Base-by-base conservation (phyloP, 2,113 vertebrate genomes). In the Oncorhynchus masou region DNA sequence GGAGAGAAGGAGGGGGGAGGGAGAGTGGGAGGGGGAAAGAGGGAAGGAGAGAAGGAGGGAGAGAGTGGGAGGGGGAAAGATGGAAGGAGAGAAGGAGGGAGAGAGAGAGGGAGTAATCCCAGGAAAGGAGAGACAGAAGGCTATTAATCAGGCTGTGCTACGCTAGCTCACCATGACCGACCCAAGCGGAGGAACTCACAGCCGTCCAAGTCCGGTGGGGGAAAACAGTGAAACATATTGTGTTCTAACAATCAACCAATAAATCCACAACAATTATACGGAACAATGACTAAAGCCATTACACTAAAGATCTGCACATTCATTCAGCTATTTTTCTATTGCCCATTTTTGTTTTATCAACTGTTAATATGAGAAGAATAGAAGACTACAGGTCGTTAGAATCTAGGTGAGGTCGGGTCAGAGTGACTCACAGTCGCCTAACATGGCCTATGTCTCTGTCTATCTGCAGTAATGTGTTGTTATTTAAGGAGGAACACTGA, bases 91-190 rank as follows among this genome's bases (percentile, higher is more conserved):
- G n/a, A n/a, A n/a, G n/a, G n/a, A n/a, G n/a, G n/a, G n/a, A n/a
- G n/a, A 57, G 12, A 24, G 51, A 57, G 51, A 8, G 13, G n/a
- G n/a, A 25, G 25, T 76, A 80, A 74, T 83, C 60, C 79, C 74
- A 82, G 79, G 73, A 76, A 68, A 54, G 49, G 48, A 25, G 39
- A 25, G 24, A 75, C 16, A n/a, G 65, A 65, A 74, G 68, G 62
- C 48, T 22, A 64, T 79, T 81, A 71, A 77, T 83, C 68, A 77
- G 29, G 34, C 25, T 27, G 71, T 7, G 51, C 71, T 60, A 9
- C 8, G 2, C 15, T 54, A 16, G 51, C 51, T 54, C 16, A 15
- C 16, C 51, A 54, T 15, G 51, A 19, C 1, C 22, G 25, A 19
- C 59, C 59, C 59, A 34, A 51, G 12, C 25, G 25, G 70, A 73